These are phyloP conservation scores for Drosophila aldrichi DNA, from an alignment of 2,888 invertebrate genomes.

Conservation along the genomic window DNA sequence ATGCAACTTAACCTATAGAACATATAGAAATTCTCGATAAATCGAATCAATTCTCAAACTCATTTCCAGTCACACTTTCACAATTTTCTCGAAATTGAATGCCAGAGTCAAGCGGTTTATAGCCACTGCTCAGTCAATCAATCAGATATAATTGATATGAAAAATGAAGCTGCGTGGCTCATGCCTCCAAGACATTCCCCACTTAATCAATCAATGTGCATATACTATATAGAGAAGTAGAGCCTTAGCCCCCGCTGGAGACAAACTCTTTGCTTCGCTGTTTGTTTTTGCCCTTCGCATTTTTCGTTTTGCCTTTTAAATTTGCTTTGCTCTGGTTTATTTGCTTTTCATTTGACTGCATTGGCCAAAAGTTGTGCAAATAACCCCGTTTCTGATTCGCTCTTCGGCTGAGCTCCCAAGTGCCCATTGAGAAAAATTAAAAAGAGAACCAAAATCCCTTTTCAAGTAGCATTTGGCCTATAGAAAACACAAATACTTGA, in stretches of 20 bases:
- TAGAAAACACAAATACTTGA: not conserved
- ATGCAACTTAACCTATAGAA: not conserved
- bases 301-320: not conserved
- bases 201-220: not conserved
- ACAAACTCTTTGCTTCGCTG: constrained; percentile 2
- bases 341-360: constrained; percentile 26
- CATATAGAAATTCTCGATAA: not conserved
- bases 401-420: not conserved
- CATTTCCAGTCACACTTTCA: not conserved
- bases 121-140: not conserved
- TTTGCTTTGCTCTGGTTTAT: constrained; percentile 2
- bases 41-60: not conserved
- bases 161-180: not conserved
- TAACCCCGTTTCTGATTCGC: not conserved
- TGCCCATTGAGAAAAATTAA: not conserved
- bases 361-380: constrained; percentile 1
- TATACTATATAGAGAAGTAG: too few relatives aligned
- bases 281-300: not conserved
- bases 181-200: not conserved
- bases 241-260: not conserved
- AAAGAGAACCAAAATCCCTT: not conserved
- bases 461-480: not conserved
- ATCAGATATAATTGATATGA: not conserved
- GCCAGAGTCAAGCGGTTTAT: too few relatives aligned
- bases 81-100: not conserved